Base-by-base conservation (phyloP, 2,888 invertebrate genomes). In the Diloba caeruleocephala region DNA sequence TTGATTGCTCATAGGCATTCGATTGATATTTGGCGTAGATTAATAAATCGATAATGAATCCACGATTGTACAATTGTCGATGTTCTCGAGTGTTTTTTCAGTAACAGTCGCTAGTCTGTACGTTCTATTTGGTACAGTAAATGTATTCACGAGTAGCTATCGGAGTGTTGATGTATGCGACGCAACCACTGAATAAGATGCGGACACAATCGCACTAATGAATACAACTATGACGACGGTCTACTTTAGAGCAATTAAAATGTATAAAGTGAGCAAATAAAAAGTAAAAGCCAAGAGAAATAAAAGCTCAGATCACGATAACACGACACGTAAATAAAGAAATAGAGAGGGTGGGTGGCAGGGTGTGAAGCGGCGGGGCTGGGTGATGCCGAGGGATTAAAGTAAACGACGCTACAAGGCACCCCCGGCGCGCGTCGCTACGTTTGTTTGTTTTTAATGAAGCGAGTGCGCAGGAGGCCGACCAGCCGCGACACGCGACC, bases 361-460 rank as follows among this genome's bases (percentile, higher is more conserved):
- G 0, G 34, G 2, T 19, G 26, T 6, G 0, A 17, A 0, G 2
- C n/a, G n/a, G n/a, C n/a, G 8, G 38, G 1, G 14, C 13, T 9
- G 5, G 0, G 6, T 26, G 17, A 9, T 9, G 33, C 26, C 44
- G 36, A 44, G 44, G 14, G 43, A 34, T 45, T 48, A 46, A 57
- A 48, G 64, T 57, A 63, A 48, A 49, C 49, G 44, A 42, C 52
- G 49, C 46, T 31, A 53, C 59, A 29, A 39, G 39, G 34, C 48
- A 43, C 46, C 33, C 21, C 17, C 34, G 33, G 44, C 13, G 32
- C 23, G 21, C 29, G 49, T 14, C 29, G 54, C 17, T 28, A 33
- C 51, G 60, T 41, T 62, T 62, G 64, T 69, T 73, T 70, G 50
- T 63, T 64, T 74, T 73, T 75, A 75, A 70, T 74, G 56, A 75